phyloP scores from a whole-genome alignment of 2,888 invertebrate genomes.

The Prenolepis imparis region DNA sequence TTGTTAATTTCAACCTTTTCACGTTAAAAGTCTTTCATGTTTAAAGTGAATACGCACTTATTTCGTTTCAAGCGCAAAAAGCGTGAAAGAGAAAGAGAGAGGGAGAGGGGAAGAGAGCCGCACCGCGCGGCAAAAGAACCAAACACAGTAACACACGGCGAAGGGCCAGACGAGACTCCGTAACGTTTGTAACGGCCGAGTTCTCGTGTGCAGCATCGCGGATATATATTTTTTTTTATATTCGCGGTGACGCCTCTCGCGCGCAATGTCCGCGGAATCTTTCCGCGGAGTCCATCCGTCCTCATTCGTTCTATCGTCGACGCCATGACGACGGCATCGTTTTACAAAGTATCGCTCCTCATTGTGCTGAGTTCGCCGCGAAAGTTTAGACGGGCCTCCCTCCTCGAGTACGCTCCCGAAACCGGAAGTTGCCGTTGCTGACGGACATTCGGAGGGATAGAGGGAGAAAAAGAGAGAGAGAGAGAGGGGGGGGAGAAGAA shows the following conservation, averaged over 20 bases:
- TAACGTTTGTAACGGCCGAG: constrained; percentile 41
- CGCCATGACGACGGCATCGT: constrained; percentile 53
- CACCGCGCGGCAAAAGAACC: constrained; percentile 50
- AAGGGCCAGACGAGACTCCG: constrained; percentile 49
- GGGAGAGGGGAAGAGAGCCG: constrained; percentile 17
- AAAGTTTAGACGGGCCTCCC: constrained; percentile 55
- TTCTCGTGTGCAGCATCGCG: constrained; percentile 20
- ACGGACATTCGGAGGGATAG: constrained; percentile 40
- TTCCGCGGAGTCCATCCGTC: constrained; percentile 31
- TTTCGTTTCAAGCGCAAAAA: constrained; percentile 55
- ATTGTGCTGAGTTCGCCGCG: constrained; percentile 55
- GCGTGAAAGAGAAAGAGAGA: constrained; percentile 37
- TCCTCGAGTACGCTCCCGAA: constrained; percentile 50
- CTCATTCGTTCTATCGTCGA: constrained; percentile 41
- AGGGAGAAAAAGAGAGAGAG: constrained; percentile 42
- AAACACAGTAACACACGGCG: constrained; percentile 28
- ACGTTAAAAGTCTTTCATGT: constrained; percentile 56
- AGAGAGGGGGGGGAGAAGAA: constrained; percentile 2
- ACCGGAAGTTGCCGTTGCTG: constrained; percentile 40
- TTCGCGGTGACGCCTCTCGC: constrained; percentile 30
- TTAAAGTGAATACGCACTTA: constrained; percentile 58
- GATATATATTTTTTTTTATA: constrained; percentile 9
- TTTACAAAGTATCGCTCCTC: constrained; percentile 56
- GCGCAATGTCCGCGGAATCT: constrained; percentile 53
- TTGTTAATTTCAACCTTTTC: constrained; percentile 56